Conservation (phyloP, 2,888 invertebrate species). For the Drosophila neutralis region DNA sequence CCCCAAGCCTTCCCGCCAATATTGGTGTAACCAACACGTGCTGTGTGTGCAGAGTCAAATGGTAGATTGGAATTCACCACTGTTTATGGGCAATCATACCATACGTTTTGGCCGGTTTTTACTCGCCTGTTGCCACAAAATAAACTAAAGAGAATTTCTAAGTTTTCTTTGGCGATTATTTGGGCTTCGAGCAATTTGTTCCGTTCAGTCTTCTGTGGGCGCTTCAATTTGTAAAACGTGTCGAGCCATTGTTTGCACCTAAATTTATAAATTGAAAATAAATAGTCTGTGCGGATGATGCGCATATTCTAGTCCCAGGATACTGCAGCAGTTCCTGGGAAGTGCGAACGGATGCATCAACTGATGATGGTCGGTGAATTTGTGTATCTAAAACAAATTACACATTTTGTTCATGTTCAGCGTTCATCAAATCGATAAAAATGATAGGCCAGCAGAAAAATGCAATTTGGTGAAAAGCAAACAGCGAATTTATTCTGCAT, state of each 20-base stretch:
- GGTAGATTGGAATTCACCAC: slow-evolving; percentile 44
- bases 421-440: slow-evolving; percentile 34
- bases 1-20: slow-evolving; percentile 31
- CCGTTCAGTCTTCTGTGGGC: slow-evolving; percentile 77
- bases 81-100: slow-evolving; percentile 57
- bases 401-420: slow-evolving; percentile 4
- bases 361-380: slow-evolving; percentile 5
- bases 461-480: slow-evolving; percentile 32
- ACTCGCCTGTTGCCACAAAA: slow-evolving; percentile 47
- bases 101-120: slow-evolving; percentile 48
- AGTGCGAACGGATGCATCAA: background rate
- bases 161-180: slow-evolving; percentile 80
- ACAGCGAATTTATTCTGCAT: slow-evolving; percentile 21
- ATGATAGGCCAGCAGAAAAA: slow-evolving; percentile 27
- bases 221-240: slow-evolving; percentile 66
- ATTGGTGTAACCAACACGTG: slow-evolving; percentile 33
- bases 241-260: slow-evolving; percentile 37
- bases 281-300: background rate
- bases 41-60: background rate
- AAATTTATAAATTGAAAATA: background rate
- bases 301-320: slow-evolving; percentile 16
- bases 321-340: background rate
- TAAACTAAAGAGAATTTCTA: slow-evolving; percentile 76
- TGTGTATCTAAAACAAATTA: slow-evolving; percentile 15
- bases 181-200: slow-evolving; percentile 47